These are phyloP conservation scores for Scaptomyza tumidula DNA, from an alignment of 2,888 invertebrate genomes.

Conservation along the genomic window DNA sequence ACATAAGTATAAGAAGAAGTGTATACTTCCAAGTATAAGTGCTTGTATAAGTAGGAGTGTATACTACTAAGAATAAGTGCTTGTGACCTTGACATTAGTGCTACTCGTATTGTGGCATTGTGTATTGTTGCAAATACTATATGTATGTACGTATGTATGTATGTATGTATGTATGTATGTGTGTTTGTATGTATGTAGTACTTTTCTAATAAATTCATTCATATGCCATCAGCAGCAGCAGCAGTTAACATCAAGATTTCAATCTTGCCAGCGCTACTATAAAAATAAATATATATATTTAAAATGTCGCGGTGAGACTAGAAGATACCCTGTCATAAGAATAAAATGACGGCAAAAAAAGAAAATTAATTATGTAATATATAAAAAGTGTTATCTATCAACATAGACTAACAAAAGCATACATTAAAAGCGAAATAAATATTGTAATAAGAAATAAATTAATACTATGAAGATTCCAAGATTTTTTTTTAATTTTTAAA, in stretches of 20 bases:
- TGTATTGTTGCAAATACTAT: neutral
- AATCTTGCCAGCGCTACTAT: constrained; percentile 40
- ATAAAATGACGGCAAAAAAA: too few species aligned
- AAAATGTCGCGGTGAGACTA: neutral
- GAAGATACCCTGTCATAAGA: neutral
- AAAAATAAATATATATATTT: constrained; percentile 4
- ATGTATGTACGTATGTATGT: constrained; percentile 23
- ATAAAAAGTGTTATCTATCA: too few species aligned
- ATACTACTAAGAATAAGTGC: neutral
- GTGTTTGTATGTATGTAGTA: constrained; percentile 15
- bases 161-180: constrained; percentile 24
- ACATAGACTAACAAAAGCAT: too few species aligned
- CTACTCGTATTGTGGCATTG: constrained; percentile 20
- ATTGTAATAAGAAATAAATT: too few species aligned
- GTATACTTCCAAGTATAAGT: constrained; percentile 1
- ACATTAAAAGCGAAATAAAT: too few species aligned
- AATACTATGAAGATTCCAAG: too few species aligned
- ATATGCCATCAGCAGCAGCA: constrained; percentile 30
- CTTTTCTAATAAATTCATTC: constrained; percentile 38
- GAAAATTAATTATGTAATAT: too few species aligned
- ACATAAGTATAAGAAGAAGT: neutral
- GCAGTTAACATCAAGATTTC: constrained; percentile 43
- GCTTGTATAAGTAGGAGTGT: constrained; percentile 1
- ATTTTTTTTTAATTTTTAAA: too few species aligned
- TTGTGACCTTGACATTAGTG: constrained; percentile 70